A percentile compares a stretch with the other conserved stretches of the same genome.
These are phyloP conservation scores for Ardeotis arabs DNA, from an alignment of 2,113 vertebrate species.

Conservation along the genomic window DNA sequence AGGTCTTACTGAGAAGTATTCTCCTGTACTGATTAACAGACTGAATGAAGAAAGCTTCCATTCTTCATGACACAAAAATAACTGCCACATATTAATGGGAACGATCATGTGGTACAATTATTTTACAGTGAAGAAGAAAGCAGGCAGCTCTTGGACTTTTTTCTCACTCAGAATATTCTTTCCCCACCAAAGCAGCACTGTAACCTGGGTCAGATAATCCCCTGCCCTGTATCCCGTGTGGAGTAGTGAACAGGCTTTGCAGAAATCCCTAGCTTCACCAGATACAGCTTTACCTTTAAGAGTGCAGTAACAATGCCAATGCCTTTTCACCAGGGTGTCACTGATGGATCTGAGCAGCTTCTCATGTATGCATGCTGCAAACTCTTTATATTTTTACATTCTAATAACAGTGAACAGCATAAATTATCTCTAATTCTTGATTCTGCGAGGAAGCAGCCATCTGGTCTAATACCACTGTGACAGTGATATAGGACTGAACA, in stretches of 20 bases:
- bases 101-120: neutral
- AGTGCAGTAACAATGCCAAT: neutral
- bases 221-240: neutral
- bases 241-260: neutral
- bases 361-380: conserved; percentile 76
- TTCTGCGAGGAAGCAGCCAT: conserved; percentile 84
- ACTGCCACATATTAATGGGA: conserved; percentile 48
- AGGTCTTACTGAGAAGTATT: conserved; percentile 54
- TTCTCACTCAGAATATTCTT: conserved; percentile 9
- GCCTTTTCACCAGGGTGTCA: conserved; percentile 35
- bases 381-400: conserved; percentile 84
- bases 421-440: conserved; percentile 85
- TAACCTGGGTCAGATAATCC: neutral
- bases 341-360: conserved; percentile 65
- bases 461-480: conserved; percentile 83
- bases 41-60: conserved; percentile 56
- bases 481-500: conserved; percentile 82
- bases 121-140: conserved; percentile 38
- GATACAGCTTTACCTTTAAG: neutral
- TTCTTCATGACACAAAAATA: conserved; percentile 55
- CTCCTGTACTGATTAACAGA: conserved; percentile 58
- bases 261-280: neutral
- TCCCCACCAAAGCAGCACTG: neutral
- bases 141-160: conserved; percentile 30
- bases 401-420: conserved; percentile 83